Conservation (phyloP, 2,888 invertebrate species). For the Troilus luridus region DNA sequence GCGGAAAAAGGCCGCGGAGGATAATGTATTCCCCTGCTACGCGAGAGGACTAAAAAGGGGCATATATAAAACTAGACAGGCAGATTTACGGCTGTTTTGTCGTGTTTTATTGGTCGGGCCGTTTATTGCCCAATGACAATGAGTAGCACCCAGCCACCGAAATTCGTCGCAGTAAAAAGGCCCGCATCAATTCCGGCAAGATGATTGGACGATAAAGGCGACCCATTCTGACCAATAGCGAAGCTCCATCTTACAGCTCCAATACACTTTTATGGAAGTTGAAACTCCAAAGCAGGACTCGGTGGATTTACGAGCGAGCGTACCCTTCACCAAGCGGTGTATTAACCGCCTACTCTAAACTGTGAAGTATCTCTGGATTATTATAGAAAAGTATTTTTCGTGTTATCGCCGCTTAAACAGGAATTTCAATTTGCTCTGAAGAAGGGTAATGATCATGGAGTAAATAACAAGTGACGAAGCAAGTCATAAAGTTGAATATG, state of each 20-base stretch:
- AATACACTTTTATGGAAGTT: constrained; percentile 46
- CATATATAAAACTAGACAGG: constrained; percentile 28
- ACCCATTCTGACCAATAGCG: constrained; percentile 5
- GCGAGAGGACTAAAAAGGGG: not conserved
- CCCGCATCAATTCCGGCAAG: constrained; percentile 38
- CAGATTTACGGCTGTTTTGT: constrained; percentile 42
- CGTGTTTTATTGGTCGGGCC: constrained; percentile 25
- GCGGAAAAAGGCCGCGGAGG: not conserved
- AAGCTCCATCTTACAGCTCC: constrained; percentile 39
- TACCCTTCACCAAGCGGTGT: not conserved
- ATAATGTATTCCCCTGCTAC: constrained; percentile 9
- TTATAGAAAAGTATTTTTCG: constrained; percentile 5
- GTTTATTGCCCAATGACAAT: constrained; percentile 39
- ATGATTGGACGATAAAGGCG: constrained; percentile 49
- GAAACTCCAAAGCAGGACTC: constrained; percentile 20
- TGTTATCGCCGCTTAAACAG: not conserved
- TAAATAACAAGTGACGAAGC: constrained; percentile 7
- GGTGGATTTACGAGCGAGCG: not conserved
- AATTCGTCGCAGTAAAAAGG: constrained; percentile 36
- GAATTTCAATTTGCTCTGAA: constrained; percentile 32
- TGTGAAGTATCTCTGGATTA: constrained; percentile 1
- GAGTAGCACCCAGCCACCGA: constrained; percentile 45
- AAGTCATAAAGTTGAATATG: not conserved
- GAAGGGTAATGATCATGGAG: constrained; percentile 19
- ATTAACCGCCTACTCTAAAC: constrained; percentile 33